Base-by-base conservation (phyloP, 1,140 invertebrate species). In the Pissodes strobi region DNA sequence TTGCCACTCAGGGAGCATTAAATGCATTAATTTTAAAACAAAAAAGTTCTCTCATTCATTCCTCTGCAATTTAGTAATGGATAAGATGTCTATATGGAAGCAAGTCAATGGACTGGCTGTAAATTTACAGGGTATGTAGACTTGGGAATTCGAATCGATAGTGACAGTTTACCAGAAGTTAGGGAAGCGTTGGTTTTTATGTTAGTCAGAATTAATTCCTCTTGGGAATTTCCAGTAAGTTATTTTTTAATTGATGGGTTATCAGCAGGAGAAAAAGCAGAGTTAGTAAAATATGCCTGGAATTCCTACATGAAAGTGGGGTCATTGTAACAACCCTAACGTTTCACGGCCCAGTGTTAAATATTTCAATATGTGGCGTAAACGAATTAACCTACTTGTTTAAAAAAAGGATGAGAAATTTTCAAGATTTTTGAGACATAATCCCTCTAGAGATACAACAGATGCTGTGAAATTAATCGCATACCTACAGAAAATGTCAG, bases 221-320 rank as follows among this genome's bases (percentile, higher is more conserved):
- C 18, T 5, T 78, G 70, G 71, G 78, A 79, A 64, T 52, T 78
- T 4, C 74, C 75, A 15, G 68, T 75, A 12, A 70, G 61, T 1
- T 77, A 78, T 61, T 78, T 75, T 70, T 70, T 78, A 13, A 73
- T 73, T 15, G 18, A 67, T 34, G 48, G 51, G 27, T 46, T 76
- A 15, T 63, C 18, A 19, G 66, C 55, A 2, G 17, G 30, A 10
- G 49, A 75, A 53, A 69, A 71, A 64, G 62, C 69, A 8, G 64
- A 60, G 34, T 48, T 76, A 27, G 41, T 74, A 25, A 27, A 55
- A 57, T 58, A 73, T 66, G 63, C 66, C 27, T 75, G 39, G 72
- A 74, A 56, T 58, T 77, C 19, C 18, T 77, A 8, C 13, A 46
- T 66, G 17, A 66, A 67, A 23, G 69, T 66, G 13, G 69, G 66